Conservation (phyloP, 2,888 invertebrate genomes). For the Tinea semifulvella region DNA sequence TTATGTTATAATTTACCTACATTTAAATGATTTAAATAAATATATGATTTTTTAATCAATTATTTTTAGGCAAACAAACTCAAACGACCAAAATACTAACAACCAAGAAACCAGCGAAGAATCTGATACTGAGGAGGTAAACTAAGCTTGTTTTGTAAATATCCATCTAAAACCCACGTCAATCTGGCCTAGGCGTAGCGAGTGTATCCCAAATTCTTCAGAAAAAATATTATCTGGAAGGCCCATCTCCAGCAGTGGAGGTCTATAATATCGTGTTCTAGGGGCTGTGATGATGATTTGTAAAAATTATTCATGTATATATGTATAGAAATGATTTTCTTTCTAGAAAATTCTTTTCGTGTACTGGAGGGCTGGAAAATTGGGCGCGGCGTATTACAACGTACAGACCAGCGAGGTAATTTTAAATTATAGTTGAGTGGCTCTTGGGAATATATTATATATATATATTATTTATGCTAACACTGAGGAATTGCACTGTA, state of each 20-base stretch:
- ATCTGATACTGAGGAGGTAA: constrained; percentile 16
- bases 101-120: constrained; percentile 17
- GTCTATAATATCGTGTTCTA: too few species aligned
- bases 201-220: not conserved
- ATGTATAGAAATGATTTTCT: not conserved
- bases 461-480: too few species aligned
- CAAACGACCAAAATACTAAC: not conserved
- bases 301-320: not conserved
- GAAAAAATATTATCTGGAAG: not conserved
- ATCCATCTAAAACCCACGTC: too few species aligned
- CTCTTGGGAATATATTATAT: too few species aligned
- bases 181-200: too few species aligned
- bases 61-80: not conserved
- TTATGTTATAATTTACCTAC: not conserved
- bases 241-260: too few species aligned
- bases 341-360: constrained; percentile 68
- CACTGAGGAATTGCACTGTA: too few species aligned
- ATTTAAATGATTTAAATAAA: not conserved
- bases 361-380: constrained; percentile 70
- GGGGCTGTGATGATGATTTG: too few species aligned
- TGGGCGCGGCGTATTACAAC: constrained; percentile 81
- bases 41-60: not conserved
- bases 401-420: constrained; percentile 72
- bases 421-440: too few species aligned
- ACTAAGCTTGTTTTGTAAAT: not conserved